Evolutionary conservation across 2,797 vertebrate species (phyloP).

Genomic region (Sarcoramphus papa): DNA sequence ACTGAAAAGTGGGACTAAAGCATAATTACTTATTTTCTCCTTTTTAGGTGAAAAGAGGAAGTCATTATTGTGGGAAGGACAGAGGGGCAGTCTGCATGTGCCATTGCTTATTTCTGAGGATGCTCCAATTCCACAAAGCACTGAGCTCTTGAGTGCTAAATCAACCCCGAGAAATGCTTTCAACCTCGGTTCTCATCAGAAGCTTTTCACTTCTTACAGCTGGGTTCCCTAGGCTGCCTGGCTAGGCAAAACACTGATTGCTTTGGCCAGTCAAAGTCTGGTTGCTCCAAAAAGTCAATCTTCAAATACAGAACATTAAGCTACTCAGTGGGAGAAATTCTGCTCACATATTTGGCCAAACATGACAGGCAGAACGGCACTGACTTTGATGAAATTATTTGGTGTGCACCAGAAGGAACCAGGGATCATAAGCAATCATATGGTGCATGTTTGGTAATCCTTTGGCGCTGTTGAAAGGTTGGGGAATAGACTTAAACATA

Average conservation of each 20-base stretch:
- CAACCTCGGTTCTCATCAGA: not conserved
- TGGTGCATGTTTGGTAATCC: not conserved
- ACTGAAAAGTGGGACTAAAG: not conserved
- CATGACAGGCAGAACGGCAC: not conserved
- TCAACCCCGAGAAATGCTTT: not conserved
- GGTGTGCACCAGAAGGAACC: not conserved
- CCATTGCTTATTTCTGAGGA: not conserved
- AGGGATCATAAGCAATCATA: not conserved
- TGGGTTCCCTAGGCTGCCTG: not conserved
- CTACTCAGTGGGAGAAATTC: not conserved
- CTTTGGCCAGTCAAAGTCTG: conserved; percentile 8
- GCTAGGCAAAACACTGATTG: not conserved
- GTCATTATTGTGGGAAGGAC: not conserved
- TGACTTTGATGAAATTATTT: not conserved
- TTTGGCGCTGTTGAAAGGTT: not conserved
- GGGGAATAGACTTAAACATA: not conserved
- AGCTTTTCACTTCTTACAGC: not conserved
- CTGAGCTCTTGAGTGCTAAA: not conserved
- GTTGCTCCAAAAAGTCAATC: not conserved
- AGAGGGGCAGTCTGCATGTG: not conserved
- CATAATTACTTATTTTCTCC: not conserved
- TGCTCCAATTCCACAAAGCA: not conserved
- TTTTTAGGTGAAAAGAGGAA: not conserved
- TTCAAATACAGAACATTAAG: not conserved
- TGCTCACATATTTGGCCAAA: conserved; percentile 10